Evolutionary conservation across 2,113 vertebrate species (phyloP), one percentile per base, ranked within the genome.

Genomic region (Saccopteryx leptura): DNA sequence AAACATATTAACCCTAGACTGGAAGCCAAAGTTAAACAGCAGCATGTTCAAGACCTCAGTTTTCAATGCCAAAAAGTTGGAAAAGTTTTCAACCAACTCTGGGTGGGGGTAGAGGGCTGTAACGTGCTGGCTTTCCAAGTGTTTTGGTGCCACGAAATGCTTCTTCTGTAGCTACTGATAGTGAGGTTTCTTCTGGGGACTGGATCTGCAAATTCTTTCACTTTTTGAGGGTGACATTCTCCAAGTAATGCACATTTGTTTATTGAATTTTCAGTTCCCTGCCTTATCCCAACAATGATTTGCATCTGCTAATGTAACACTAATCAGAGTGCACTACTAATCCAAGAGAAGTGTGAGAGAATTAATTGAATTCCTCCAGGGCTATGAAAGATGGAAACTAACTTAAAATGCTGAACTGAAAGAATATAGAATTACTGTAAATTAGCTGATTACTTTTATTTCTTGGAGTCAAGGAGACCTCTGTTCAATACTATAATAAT

Each of bases 181-280:
- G 54, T 48, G 19, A 71, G 46, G 28, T 15, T 69, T 89, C 39
- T 68, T 11, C 4, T 15, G 15, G 54, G 9, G 21, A 17, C 12
- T 79, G 1, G 7, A 79, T 85, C 15, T 80, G 50, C 3, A 88
- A 56, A 52, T 74, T 39, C 9, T 48, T 39, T 63, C 58, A 48
- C 15, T 48, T 54, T 72, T 74, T 79, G 1, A 5, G 31, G 17
- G 39, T 83, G 80, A 90, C 28, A 48, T 78, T 56, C 52, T 88
- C 3, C 13, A 71, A 91, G 21, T 12, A 76, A 90, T 71, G 14
- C 26, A 5, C 28, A 92, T 84, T 91, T 91, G 50, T 68, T 94
- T 66, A 80, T 92, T 91, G 93, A 65, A 84, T 95, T 90, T 88
- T 87, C n/a, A 90, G 79, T 68, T 69, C 23, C n/a, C 50, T 88